Evolutionary conservation across 2,888 invertebrate genomes (phyloP), one percentile per base, ranked within the genome.

Genomic region (Lasioglossum vierecki): DNA sequence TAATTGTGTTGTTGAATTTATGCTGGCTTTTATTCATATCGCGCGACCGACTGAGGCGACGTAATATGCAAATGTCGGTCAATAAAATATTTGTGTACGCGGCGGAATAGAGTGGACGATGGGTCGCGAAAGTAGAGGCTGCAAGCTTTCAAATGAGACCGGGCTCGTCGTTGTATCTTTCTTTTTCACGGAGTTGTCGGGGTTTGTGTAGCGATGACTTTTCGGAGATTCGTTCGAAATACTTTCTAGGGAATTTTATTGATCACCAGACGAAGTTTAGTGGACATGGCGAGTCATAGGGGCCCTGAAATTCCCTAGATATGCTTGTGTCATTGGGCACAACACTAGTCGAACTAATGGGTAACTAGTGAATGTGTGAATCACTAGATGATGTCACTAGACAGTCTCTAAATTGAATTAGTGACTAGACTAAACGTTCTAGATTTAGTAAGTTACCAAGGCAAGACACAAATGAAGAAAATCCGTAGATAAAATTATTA

Each of bases 1-100:
- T 63, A 63, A 63, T 63, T 63, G 15, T 63, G 26, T 63, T 30
- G 30, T 26, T 63, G 13, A 63, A 63, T 63, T 63, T 63, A 63
- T 63, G 63, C 30, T 11, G 63, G 63, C 26, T 15, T 30, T 63
- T 30, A 30, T 30, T 26, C 26, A 30, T 30, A 15, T 15, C 15
- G 30, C 15, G 15, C 1, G 63, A 6, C 4, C 63, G 15, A 30
- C 60, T 26, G 26, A 1, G 8, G 22, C 49, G 49, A 22, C 6
- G 53, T 53, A n/a, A 22, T 3, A 8, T n/a, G 53, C n/a, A 53
- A 53, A 49, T 49, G 6, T 18, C 6, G 49, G 49, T 53, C 22
- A 53, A 53, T 53, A 53, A 53, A 53, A 53, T 53, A n/a, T 53
- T 53, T 1, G 2, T n/a, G 3, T 9, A n/a, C 9, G 3, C 22